These are phyloP conservation scores for Phaenicophaeus curvirostris DNA, from an alignment of 2,797 vertebrate species.

Conservation along the genomic window DNA sequence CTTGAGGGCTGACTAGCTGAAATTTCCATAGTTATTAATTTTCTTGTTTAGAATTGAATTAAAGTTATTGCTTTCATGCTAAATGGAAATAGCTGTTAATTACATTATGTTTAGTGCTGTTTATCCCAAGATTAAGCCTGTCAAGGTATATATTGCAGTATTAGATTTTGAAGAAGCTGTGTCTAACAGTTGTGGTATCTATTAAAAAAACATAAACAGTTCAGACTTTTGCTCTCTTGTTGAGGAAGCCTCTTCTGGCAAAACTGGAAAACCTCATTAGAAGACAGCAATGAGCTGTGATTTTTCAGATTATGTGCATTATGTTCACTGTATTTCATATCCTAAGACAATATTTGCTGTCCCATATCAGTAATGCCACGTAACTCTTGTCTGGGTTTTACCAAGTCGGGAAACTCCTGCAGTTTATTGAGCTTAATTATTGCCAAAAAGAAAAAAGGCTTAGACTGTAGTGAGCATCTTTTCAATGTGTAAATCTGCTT, in stretches of 20 bases:
- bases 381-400: neutral
- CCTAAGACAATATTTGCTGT: neutral
- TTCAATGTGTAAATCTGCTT: neutral
- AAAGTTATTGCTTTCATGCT: neutral
- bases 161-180: constrained; percentile 18
- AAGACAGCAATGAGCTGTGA: neutral
- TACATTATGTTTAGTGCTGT: constrained; percentile 22
- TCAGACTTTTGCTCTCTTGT: constrained; percentile 16
- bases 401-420: neutral
- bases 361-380: neutral
- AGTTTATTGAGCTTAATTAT: neutral
- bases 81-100: constrained; percentile 34
- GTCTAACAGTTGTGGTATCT: neutral
- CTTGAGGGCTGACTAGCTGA: neutral
- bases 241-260: constrained; percentile 14
- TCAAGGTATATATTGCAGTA: neutral
- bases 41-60: constrained; percentile 30
- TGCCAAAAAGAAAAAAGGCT: neutral
- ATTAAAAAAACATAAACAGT: constrained; percentile 17
- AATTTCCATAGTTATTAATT: neutral
- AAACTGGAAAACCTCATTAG: constrained; percentile 28
- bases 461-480: neutral
- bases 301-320: neutral
- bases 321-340: neutral
- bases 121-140: neutral